Evolutionary conservation across 2,113 vertebrate genomes (phyloP).

Genomic region (Coracopsis vasa): DNA sequence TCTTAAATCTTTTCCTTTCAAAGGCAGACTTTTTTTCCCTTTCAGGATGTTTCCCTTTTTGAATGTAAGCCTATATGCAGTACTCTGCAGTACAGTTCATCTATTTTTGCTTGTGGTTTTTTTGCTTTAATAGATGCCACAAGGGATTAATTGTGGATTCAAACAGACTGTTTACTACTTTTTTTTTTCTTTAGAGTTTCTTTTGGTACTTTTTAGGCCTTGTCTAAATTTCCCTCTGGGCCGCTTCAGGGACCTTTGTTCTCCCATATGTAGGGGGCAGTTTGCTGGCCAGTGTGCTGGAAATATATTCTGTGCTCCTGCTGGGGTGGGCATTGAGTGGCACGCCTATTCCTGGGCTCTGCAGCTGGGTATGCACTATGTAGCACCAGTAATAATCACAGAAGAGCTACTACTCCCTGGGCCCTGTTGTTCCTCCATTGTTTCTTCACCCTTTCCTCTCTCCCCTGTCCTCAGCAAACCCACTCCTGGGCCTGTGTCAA

Average conservation of each 20-base stretch:
- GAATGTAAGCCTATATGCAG: neutral
- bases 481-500: neutral
- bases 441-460: neutral
- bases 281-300: neutral
- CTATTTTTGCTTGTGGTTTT: neutral
- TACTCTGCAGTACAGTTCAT: neutral
- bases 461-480: neutral
- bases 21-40: neutral
- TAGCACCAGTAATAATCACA: neutral
- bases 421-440: neutral
- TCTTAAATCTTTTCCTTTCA: neutral
- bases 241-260: neutral
- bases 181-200: neutral
- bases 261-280: rapidly evolving
- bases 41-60: neutral
- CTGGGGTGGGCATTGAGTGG: neutral
- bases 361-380: rapidly evolving
- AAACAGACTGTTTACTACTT: neutral
- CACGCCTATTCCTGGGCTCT: neutral
- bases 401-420: neutral
- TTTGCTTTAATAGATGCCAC: neutral
- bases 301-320: neutral
- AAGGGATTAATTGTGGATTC: neutral
- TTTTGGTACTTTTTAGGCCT: neutral
- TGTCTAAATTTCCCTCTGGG: neutral